Evolutionary conservation across 1,140 invertebrate genomes (phyloP).

Genomic region (Meloidogyne floridensis): DNA sequence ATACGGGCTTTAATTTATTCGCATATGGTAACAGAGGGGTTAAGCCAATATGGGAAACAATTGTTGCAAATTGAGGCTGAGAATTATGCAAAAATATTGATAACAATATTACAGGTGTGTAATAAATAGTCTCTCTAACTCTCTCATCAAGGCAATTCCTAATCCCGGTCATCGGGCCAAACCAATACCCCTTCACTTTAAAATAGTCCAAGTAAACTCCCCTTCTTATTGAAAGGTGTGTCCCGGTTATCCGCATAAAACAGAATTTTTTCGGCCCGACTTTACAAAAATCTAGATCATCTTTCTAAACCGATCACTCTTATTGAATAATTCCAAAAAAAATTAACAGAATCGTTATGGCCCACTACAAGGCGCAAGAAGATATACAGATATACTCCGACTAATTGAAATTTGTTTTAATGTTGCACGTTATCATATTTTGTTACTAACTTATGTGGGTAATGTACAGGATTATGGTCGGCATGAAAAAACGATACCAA

Average conservation of each 20-base stretch:
- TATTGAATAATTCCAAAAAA: no score
- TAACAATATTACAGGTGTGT: constrained; percentile 1
- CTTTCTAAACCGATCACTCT: no score
- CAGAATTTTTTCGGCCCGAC: no score
- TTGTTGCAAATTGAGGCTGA: neutral
- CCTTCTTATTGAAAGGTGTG: no score
- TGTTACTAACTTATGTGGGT: neutral
- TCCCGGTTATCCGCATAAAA: no score
- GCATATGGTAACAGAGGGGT: neutral
- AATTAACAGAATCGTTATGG: neutral
- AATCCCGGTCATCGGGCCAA: no score
- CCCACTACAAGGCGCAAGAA: neutral
- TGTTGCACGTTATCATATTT: neutral
- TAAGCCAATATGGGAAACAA: neutral
- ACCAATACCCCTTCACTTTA: no score
- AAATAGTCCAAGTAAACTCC: no score
- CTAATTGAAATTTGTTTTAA: constrained; percentile 5
- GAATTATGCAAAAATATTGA: constrained; percentile 6
- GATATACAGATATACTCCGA: neutral
- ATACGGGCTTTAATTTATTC: constrained; percentile 9
- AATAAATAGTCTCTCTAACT: neutral
- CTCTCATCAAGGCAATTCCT: no score
- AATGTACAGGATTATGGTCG: neutral
- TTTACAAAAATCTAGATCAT: no score
- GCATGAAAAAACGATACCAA: neutral